A percentile compares a stretch with the other conserved stretches of the same genome.
These are phyloP conservation scores for Patella pellucida DNA, from an alignment of 2,888 invertebrate species.

Conservation along the genomic window DNA sequence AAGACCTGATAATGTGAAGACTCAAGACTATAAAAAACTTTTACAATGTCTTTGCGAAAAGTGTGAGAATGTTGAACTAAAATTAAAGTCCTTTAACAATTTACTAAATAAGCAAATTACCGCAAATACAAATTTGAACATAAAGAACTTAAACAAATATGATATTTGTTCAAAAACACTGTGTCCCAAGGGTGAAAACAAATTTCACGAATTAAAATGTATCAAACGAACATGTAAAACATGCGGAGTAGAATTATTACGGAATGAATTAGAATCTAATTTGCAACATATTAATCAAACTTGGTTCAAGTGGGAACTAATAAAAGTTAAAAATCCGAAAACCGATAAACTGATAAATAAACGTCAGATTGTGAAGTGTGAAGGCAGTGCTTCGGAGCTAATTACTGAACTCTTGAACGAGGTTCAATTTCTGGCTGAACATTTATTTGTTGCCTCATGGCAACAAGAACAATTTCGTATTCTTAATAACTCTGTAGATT, in stretches of 20 bases:
- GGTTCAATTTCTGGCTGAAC: background rate
- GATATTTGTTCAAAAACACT: background rate
- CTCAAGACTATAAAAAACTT: background rate
- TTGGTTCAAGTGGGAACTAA: background rate
- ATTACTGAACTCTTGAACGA: background rate
- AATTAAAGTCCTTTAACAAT: background rate
- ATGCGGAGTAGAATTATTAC: background rate
- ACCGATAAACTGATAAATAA: background rate
- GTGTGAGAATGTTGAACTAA: background rate
- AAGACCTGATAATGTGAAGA: background rate
- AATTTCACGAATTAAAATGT: too few species aligned
- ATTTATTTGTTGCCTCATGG: slow-evolving; percentile 1
- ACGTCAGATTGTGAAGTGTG: background rate
- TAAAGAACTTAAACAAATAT: background rate
- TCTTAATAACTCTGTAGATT: background rate
- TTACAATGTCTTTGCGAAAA: background rate
- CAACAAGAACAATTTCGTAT: background rate
- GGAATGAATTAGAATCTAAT: background rate
- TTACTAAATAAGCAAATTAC: background rate
- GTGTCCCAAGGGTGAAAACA: background rate
- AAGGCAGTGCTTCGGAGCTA: background rate
- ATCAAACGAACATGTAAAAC: background rate
- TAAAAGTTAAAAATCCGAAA: background rate
- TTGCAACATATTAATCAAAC: background rate
- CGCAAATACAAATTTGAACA: too few species aligned